These are phyloP conservation scores for Tipula unca DNA, from an alignment of 2,888 invertebrate genomes.

Conservation along the genomic window DNA sequence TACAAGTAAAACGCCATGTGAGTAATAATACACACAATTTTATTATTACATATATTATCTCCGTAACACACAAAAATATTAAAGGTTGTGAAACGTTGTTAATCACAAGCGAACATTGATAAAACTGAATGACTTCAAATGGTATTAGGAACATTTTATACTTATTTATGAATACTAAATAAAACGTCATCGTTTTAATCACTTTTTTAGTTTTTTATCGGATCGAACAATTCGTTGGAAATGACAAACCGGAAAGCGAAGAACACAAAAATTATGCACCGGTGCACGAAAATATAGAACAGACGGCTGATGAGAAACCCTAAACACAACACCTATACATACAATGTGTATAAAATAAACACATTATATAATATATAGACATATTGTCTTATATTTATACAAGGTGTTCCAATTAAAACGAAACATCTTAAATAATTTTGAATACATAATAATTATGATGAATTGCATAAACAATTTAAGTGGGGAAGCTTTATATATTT, in stretches of 20 bases:
- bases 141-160: neutral
- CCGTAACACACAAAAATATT: neutral
- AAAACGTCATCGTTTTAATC: neutral
- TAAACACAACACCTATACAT: neutral
- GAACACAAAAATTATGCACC: neutral
- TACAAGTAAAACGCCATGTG: neutral
- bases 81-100: neutral
- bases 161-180: neutral
- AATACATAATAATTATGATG: too few relatives aligned
- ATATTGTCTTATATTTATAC: too few relatives aligned
- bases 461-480: too few relatives aligned
- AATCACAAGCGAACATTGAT: neutral
- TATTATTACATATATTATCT: neutral
- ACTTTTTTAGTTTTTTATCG: neutral
- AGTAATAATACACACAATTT: neutral
- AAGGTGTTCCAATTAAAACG: too few relatives aligned
- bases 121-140: neutral
- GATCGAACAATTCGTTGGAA: neutral
- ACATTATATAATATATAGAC: too few relatives aligned
- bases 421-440: too few relatives aligned
- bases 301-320: neutral
- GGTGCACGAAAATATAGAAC: neutral
- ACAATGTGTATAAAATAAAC: neutral
- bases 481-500: too few relatives aligned
- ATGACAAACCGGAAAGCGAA: neutral